Conservation (phyloP, 2,888 invertebrate species). For the Monochamus alternatus region DNA sequence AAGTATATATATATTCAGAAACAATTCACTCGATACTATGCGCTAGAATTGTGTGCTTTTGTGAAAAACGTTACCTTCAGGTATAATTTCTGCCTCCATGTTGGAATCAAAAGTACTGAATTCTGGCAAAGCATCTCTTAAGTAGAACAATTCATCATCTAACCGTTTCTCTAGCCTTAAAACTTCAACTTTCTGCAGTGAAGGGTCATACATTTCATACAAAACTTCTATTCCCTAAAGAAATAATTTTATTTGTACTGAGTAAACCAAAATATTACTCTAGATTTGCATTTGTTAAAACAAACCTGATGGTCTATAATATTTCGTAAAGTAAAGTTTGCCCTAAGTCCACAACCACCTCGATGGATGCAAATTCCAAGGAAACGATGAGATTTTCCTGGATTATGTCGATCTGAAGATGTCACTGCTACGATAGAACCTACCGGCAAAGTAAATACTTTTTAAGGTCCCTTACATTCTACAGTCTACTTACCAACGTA, state of each 20-base stretch:
- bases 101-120: slow-evolving; percentile 94
- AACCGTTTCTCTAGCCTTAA: slow-evolving; percentile 93
- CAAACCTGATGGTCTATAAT: slow-evolving; percentile 86
- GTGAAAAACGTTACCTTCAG: slow-evolving; percentile 75
- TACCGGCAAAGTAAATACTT: slow-evolving; percentile 63
- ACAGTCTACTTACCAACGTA: slow-evolving; percentile 85
- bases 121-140: slow-evolving; percentile 91
- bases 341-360: slow-evolving; percentile 85
- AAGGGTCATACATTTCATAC: slow-evolving; percentile 95
- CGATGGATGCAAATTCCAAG: slow-evolving; percentile 96
- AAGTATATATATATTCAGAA: too few relatives aligned
- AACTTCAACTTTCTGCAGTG: slow-evolving; percentile 91
- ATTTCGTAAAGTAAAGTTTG: slow-evolving; percentile 92
- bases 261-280: too few relatives aligned
- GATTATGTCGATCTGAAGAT: slow-evolving; percentile 88
- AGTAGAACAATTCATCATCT: slow-evolving; percentile 90
- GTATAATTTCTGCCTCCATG: slow-evolving; percentile 88
- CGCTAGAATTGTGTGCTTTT: too few relatives aligned
- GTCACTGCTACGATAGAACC: slow-evolving; percentile 92
- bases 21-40: too few relatives aligned
- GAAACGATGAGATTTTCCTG: slow-evolving; percentile 88
- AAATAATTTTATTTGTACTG: not conserved
- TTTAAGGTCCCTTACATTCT: not conserved
- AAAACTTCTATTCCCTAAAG: slow-evolving; percentile 76
- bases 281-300: not conserved